Evolutionary conservation across 2,888 invertebrate genomes (phyloP), one percentile per base, ranked within the genome.

Genomic region (Zaprionus bogoriensis): DNA sequence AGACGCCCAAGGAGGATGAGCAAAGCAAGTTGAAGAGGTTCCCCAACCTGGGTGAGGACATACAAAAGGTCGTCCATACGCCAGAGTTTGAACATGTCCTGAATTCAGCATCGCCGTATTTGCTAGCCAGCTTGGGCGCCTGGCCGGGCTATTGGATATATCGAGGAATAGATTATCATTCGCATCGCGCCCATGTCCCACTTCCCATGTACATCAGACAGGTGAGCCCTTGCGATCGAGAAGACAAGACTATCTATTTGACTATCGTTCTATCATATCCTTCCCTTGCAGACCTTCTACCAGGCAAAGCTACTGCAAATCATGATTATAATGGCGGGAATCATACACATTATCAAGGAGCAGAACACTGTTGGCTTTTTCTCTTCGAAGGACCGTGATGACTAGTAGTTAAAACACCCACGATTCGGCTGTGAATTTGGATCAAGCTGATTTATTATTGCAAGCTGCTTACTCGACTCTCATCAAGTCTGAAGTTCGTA

Each of bases 61-160:
- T 87, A 19, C 73, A 74, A 2, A 52, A 62, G 12, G 53, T 87
- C 14, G 60, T 87, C 19, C 68, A 78, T 6, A 71, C 77, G 12
- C 50, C 54, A 1, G 66, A 72, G 6, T 80, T 88, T 28, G 71
- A 66, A 23, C 41, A 44, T 6, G 66, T 74, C 46, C 42, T 76
- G 6, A 60, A 62, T 25, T 38, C 81, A 0, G 72, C 74, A 1
- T 69, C 79, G 3, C 87, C 87, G 4, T 86, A 69, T 54, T 39
- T 87, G 4, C 36, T 79, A 5, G 70, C 75, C 45, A 64, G 78
- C 17, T n/a, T 88, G 39, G 64, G 87, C 4, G 72, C 86, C 2
- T 87, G 87, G 87, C 88, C 87, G 1, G 71, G 77, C 0, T 86
- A 77, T 61, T 87, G 87, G 87, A 19, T 81, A 10, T 83, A 75